Base-by-base conservation (phyloP, 2,888 invertebrate species). In the Noctua janthe region DNA sequence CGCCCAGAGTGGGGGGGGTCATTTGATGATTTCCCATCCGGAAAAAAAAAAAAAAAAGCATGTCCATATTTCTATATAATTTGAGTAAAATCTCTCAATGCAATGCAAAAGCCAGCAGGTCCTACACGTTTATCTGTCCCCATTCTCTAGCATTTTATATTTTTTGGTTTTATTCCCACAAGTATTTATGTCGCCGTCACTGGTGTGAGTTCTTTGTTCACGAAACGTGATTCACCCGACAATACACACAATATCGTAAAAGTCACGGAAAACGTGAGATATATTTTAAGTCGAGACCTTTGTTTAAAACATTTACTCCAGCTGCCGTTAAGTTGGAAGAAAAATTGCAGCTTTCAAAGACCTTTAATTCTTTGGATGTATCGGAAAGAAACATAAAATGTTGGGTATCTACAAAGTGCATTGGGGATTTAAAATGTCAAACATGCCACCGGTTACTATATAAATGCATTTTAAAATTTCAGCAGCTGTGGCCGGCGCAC, bases 381-480 rank as follows among this genome's bases (percentile, higher is more conserved):
- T 78, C 35, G 78, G 62, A 56, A 83, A 86, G 64, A 71, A 83
- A 71, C 54, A 66, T 35, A 85, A 80, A 85, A 74, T 51, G 20
- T 64, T 39, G 35, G 13, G 3, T 64, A 54, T 64, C 51, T 71
- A 71, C 23, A 83, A 76, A 66, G 23, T 51, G 54, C 51, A 73
- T 71, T 56, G 15, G 47, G 39, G 59, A 73, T 81, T 81, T 67
- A 4, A 67, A 85, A 72, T 64, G 23, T 76, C 66, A 67, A 76
- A 70, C 39, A 43, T 73, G 75, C 54, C 23, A 70, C n/a, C 54
- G 74, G 74, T 43, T 80, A 75, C 47, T 71, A 73, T 74, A 84
- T 87, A 83, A 88, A 87, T 88, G 81, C 74, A 74, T 86, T 91
- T 89, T 82, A 83, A 89, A 86, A 85, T 84, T 83, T 85, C 80